phyloP scores from a whole-genome alignment of 2,888 invertebrate species.

The Pherbina coryleti region DNA sequence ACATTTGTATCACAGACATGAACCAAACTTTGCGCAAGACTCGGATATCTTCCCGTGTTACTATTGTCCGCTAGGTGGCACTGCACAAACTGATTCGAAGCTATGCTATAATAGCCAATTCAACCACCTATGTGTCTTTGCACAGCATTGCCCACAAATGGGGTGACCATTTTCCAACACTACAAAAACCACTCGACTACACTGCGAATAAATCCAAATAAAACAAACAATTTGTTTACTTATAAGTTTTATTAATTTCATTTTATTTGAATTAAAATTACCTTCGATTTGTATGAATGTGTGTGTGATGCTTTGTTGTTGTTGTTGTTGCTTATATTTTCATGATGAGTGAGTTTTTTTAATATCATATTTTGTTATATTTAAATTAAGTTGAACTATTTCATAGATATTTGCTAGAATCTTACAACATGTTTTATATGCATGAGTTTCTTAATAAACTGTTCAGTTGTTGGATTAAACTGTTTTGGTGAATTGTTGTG shows the following conservation, averaged over 20 bases:
- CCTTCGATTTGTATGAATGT: conserved; percentile 30
- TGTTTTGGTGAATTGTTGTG: not conserved
- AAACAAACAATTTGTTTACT: conserved; percentile 6
- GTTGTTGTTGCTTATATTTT: not conserved
- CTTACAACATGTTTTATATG: conserved; percentile 28
- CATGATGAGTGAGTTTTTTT: conserved; percentile 14
- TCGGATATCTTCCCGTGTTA: too few species aligned
- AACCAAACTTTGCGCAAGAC: too few species aligned
- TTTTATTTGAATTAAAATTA: conserved; percentile 38
- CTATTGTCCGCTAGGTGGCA: too few species aligned
- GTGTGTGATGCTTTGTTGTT: conserved; percentile 2
- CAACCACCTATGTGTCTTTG: not conserved
- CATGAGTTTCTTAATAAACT: conserved; percentile 13
- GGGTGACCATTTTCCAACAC: too few species aligned
- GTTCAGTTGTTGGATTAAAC: conserved; percentile 1
- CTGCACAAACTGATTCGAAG: not conserved
- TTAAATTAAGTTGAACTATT: conserved; percentile 23
- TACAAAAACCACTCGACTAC: too few species aligned
- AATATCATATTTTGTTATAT: not conserved
- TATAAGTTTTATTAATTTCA: conserved; percentile 28
- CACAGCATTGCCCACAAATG: too few species aligned
- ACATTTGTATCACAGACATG: too few species aligned
- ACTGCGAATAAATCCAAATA: not conserved
- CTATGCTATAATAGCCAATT: not conserved
- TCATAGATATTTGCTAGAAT: conserved; percentile 30